Percentiles rank a stretch among this genome's conserved stretches.
Conservation (phyloP, 2,888 invertebrate genomes). For the Diarsia mendica region DNA sequence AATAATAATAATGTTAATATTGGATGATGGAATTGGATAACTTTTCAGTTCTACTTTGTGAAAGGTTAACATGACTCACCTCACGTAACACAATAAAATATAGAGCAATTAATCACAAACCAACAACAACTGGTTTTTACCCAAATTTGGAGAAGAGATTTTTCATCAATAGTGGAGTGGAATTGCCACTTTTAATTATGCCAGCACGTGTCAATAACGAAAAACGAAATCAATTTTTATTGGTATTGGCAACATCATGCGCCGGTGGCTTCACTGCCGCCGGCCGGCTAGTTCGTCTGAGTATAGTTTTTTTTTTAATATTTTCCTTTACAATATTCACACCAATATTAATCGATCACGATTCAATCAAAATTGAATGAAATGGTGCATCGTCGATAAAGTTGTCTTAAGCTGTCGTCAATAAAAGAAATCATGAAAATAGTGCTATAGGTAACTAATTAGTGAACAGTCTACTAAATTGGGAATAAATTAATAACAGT, state of each 20-base stretch:
- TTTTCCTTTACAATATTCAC: slow-evolving; percentile 68
- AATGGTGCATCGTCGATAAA: slow-evolving; percentile 20
- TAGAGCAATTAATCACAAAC: slow-evolving; percentile 1
- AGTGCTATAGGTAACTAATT: slow-evolving; percentile 9
- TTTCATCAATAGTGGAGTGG: slow-evolving; percentile 11
- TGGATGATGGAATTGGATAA: not conserved
- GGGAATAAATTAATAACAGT: not conserved
- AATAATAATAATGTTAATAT: not conserved
- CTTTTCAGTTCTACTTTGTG: slow-evolving; percentile 1
- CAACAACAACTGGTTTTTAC: slow-evolving; percentile 15
- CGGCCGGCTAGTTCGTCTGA: slow-evolving; percentile 61
- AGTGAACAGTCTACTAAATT: not conserved
- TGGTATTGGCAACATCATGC: slow-evolving; percentile 68
- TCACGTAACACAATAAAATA: not conserved
- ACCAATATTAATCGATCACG: slow-evolving; percentile 68
- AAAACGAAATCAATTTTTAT: slow-evolving; percentile 72
- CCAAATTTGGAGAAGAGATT: slow-evolving; percentile 5
- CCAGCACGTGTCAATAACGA: slow-evolving; percentile 39
- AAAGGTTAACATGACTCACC: not conserved
- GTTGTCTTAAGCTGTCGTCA: slow-evolving; percentile 1
- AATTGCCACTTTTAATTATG: slow-evolving; percentile 66
- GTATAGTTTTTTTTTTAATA: slow-evolving; percentile 65
- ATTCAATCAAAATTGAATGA: slow-evolving; percentile 64
- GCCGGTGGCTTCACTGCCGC: slow-evolving; percentile 50
- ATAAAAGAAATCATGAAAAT: slow-evolving; percentile 20